A percentile compares a stretch with the other conserved stretches of the same genome.
Evolutionary conservation across 2,113 vertebrate genomes (phyloP).

Genomic region (Apodemus speciosus): DNA sequence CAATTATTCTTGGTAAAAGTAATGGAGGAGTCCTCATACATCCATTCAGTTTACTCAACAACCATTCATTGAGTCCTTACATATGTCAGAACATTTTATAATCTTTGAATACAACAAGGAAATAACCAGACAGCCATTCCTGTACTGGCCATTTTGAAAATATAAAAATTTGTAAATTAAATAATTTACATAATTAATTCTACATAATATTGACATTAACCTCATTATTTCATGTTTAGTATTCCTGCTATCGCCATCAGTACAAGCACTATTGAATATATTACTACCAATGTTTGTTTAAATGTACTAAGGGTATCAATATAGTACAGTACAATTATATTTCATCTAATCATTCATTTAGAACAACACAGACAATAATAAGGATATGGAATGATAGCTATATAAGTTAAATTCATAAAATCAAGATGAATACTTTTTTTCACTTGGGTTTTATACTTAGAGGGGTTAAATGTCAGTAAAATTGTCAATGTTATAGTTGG

Average conservation of each 20-base stretch:
- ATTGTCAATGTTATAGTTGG: background rate
- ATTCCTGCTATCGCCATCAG: background rate
- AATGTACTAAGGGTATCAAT: background rate
- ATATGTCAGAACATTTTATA: background rate
- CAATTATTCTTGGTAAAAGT: background rate
- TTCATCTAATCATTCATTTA: background rate
- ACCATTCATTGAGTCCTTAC: background rate
- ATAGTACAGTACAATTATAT: background rate
- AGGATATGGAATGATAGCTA: background rate
- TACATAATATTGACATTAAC: background rate
- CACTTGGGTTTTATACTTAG: background rate
- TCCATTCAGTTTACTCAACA: background rate
- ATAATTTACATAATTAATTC: too few species aligned
- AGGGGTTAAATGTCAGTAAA: background rate
- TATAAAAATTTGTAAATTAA: background rate
- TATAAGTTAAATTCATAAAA: background rate
- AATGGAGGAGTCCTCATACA: background rate
- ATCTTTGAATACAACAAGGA: background rate
- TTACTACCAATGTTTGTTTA: too few species aligned
- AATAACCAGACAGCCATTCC: background rate
- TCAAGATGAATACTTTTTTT: background rate
- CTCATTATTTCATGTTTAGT: background rate
- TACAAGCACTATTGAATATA: background rate
- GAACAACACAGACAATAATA: background rate
- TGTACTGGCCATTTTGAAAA: background rate